Evolutionary conservation across 2,113 vertebrate genomes (phyloP).

Genomic region (Trichechus manatus): DNA sequence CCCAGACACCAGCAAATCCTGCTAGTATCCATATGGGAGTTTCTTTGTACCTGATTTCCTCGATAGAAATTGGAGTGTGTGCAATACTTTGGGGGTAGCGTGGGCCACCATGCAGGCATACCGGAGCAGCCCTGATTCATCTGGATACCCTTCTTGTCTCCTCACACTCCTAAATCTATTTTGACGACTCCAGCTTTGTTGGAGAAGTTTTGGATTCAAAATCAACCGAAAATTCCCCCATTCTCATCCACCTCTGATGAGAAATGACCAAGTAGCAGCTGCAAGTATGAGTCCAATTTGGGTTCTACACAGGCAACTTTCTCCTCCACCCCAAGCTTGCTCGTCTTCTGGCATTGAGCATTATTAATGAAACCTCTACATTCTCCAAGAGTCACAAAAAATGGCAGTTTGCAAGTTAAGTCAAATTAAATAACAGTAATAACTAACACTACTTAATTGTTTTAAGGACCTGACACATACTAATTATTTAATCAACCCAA

Average conservation of each 20-base stretch:
- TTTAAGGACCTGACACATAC: neutral
- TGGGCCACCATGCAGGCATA: neutral
- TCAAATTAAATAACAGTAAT: slow-evolving; percentile 38
- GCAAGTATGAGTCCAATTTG: neutral
- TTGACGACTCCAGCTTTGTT: neutral
- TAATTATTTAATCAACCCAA: slow-evolving; percentile 24
- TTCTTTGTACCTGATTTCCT: slow-evolving; percentile 52
- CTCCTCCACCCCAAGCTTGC: neutral
- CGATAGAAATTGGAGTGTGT: slow-evolving; percentile 17
- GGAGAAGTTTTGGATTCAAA: slow-evolving; percentile 36
- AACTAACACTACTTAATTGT: neutral
- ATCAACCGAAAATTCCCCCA: slow-evolving; percentile 1
- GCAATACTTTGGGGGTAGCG: neutral
- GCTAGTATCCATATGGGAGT: slow-evolving; percentile 43
- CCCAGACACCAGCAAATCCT: slow-evolving; percentile 65
- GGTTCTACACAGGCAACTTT: neutral
- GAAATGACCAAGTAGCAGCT: neutral
- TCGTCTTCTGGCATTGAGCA: neutral
- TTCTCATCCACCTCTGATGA: neutral
- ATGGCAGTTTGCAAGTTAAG: neutral
- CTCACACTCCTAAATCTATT: neutral
- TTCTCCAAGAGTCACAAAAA: neutral
- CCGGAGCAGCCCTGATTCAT: neutral
- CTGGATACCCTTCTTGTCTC: neutral
- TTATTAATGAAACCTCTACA: neutral